phyloP scores from a whole-genome alignment of 2,888 invertebrate species.

The Clanis bilineata region DNA sequence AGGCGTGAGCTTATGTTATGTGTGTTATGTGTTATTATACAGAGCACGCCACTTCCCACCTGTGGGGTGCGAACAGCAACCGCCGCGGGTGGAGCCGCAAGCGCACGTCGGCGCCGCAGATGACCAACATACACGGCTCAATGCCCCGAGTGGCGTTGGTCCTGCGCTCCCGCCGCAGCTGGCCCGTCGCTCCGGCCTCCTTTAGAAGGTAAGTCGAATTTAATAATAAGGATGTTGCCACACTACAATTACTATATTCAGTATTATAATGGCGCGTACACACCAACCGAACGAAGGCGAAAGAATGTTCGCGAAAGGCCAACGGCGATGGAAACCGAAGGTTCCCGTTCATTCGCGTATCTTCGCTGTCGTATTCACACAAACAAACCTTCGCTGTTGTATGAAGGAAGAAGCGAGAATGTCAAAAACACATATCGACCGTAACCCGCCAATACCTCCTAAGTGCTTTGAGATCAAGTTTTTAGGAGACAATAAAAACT shows the following conservation, averaged over 20 bases:
- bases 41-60: constrained; percentile 78
- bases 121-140: constrained; percentile 80
- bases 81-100: constrained; percentile 83
- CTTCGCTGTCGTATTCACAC: too few relatives aligned
- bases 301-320: too few relatives aligned
- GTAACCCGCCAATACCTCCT: too few relatives aligned
- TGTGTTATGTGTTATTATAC: constrained; percentile 12
- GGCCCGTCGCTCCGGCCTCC: constrained; percentile 89
- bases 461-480: too few relatives aligned
- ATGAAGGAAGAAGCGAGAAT: too few relatives aligned
- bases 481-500: too few relatives aligned
- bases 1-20: not conserved
- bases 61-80: constrained; percentile 83
- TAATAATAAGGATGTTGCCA: not conserved
- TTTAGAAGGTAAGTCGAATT: constrained; percentile 82
- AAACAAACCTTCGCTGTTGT: too few relatives aligned
- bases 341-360: too few relatives aligned
- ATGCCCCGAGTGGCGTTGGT: constrained; percentile 83
- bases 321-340: too few relatives aligned
- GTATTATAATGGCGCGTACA: not conserved
- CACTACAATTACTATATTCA: not conserved
- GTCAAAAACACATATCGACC: too few relatives aligned
- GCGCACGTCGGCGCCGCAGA: constrained; percentile 88
- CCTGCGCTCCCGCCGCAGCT: constrained; percentile 86
- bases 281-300: too few relatives aligned